Base-by-base conservation (phyloP, 2,888 invertebrate genomes). In the Phyto melanocephala region DNA sequence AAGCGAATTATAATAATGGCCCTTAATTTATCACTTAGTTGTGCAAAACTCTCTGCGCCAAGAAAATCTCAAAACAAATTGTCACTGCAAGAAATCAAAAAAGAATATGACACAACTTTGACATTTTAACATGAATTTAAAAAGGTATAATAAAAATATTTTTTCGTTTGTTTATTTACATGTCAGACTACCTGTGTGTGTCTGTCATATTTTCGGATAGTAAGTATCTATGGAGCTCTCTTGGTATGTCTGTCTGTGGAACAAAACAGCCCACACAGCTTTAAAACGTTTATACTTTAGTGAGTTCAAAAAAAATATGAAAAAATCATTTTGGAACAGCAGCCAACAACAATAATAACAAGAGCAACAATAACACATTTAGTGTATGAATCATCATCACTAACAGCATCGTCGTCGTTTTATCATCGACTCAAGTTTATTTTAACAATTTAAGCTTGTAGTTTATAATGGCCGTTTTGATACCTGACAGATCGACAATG, bases 401-500 rank as follows among this genome's bases (percentile, higher is more conserved):
- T 42, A 28, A 37, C 47, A 60, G 47, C 71, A 50, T 54, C 42
- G 13, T 60, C 71, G 20, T n/a, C 75, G n/a, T n/a, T n/a, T n/a
- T n/a, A 60, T 72, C 62, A 47, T 72, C 67, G 67, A 56, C 54
- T 68, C 42, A 72, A 63, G 58, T 76, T 71, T 67, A 67, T 71
- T 58, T 71, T 15, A 67, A 65, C 47, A 75, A 65, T 79, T 71
- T 71, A 67, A 67, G 75, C 65, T 58, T 71, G 79, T 75, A 62
- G 71, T 75, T 77, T 77, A 72, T 81, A 71, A 58, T 77, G 81
- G 75, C 17, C 79, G 67, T 71, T 80, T 76, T 76, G 77, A 76
- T 79, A 82, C 40, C 82, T 76, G 82, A 71, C 79, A 82, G 82
- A 79, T 79, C 82, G 82, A 82, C 79, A 79, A 52, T 65, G 24